Evolutionary conservation across 2,113 vertebrate genomes (phyloP).

Genomic region (Neodon shergylaensis): DNA sequence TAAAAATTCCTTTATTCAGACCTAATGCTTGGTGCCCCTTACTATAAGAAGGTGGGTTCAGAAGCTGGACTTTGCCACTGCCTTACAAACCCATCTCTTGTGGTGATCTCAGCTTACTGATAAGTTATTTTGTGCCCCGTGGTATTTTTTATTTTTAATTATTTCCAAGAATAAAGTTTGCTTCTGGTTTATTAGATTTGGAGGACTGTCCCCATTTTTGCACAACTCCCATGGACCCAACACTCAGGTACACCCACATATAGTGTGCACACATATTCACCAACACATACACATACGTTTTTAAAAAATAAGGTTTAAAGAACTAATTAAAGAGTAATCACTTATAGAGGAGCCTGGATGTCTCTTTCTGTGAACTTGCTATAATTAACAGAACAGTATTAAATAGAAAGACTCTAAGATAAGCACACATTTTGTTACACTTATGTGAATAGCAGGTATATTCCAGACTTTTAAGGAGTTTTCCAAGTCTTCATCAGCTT

Average conservation of each 20-base stretch:
- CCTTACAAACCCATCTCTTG: too few relatives aligned
- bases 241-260: background rate
- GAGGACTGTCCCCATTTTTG: too few relatives aligned
- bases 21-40: too few relatives aligned
- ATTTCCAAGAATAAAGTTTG: too few relatives aligned
- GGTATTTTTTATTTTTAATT: too few relatives aligned
- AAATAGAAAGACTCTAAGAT: background rate
- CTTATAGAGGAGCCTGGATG: background rate
- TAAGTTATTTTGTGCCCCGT: too few relatives aligned
- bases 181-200: too few relatives aligned
- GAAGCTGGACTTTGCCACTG: too few relatives aligned
- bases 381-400: background rate
- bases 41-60: too few relatives aligned
- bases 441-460: background rate
- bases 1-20: too few relatives aligned
- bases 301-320: background rate
- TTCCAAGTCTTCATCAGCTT: background rate
- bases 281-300: background rate
- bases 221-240: too few relatives aligned
- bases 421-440: background rate
- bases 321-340: background rate
- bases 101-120: too few relatives aligned
- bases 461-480: background rate
- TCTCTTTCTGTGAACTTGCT: background rate
- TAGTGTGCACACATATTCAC: background rate